Evolutionary conservation across 2,797 vertebrate genomes (phyloP).

Genomic region (Rhinophrynus dorsalis): DNA sequence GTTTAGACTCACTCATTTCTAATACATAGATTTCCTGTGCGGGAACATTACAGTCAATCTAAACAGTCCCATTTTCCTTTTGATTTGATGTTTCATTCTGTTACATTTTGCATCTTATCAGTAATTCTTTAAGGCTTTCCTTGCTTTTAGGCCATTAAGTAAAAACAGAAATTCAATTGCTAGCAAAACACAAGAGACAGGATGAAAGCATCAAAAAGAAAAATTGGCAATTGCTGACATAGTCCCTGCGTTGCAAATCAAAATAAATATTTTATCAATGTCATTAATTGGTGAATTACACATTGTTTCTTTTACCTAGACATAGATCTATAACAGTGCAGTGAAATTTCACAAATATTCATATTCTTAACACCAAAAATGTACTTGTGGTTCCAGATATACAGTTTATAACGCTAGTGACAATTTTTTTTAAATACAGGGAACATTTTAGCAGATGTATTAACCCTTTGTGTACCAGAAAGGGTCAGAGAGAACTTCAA

Average conservation of each 20-base stretch:
- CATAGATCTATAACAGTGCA: not conserved
- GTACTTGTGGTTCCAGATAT: not conserved
- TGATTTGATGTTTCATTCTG: constrained; percentile 3
- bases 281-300: constrained; percentile 37
- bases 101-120: constrained; percentile 15
- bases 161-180: constrained; percentile 33
- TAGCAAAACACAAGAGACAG: constrained; percentile 25
- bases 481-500: no score
- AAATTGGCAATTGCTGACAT: constrained; percentile 6
- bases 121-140: constrained; percentile 2
- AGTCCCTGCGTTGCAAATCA: not conserved
- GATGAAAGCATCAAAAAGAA: constrained; percentile 34
- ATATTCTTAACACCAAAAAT: not conserved
- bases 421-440: no score
- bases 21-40: constrained; percentile 29
- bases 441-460: no score
- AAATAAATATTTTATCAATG: constrained; percentile 47
- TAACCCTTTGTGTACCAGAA: no score
- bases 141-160: constrained; percentile 34
- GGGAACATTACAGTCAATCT: constrained; percentile 10
- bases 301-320: constrained; percentile 19
- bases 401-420: no score
- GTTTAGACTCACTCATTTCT: not conserved
- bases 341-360: not conserved
- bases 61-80: constrained; percentile 3